phyloP scores from a whole-genome alignment of 2,888 invertebrate genomes.

The Tuberolachnus salignus region DNA sequence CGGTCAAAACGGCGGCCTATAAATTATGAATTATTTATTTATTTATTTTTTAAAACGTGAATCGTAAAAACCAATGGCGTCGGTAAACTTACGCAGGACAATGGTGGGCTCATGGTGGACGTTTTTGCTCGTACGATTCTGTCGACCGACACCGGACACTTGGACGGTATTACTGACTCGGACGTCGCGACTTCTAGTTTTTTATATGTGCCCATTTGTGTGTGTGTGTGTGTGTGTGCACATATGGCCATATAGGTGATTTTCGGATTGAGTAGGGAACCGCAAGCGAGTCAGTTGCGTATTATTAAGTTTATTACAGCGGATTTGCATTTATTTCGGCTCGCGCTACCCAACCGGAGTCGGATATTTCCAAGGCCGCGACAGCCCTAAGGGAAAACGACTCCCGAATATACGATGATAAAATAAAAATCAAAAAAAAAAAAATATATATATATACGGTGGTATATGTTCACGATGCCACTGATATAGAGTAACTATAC shows the following conservation, averaged over 20 bases:
- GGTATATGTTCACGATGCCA: too few species aligned
- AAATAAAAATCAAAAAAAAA: too few species aligned
- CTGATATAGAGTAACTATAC: too few species aligned
- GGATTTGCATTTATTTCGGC: constrained; percentile 8
- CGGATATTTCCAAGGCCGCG: constrained; percentile 33
- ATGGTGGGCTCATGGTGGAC: constrained; percentile 2
- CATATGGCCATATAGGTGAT: not conserved
- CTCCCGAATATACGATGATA: not conserved
- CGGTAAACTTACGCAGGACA: not conserved
- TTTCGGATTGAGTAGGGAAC: constrained; percentile 20
- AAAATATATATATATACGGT: too few species aligned
- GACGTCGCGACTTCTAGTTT: not conserved
- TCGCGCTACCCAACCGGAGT: too few species aligned
- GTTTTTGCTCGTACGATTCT: not conserved
- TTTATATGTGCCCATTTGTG: not conserved
- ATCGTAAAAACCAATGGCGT: too few species aligned
- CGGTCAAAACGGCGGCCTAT: too few species aligned
- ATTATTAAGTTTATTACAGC: not conserved
- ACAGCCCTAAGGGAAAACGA: not conserved
- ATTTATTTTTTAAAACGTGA: too few species aligned
- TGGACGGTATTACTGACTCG: constrained; percentile 5
- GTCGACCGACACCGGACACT: not conserved
- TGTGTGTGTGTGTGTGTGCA: not conserved
- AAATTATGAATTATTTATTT: too few species aligned
- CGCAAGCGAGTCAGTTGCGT: not conserved